Base-by-base conservation (phyloP, 35 echinoderm and acorn worm genomes). In the Heliocidaris tuberculata region DNA sequence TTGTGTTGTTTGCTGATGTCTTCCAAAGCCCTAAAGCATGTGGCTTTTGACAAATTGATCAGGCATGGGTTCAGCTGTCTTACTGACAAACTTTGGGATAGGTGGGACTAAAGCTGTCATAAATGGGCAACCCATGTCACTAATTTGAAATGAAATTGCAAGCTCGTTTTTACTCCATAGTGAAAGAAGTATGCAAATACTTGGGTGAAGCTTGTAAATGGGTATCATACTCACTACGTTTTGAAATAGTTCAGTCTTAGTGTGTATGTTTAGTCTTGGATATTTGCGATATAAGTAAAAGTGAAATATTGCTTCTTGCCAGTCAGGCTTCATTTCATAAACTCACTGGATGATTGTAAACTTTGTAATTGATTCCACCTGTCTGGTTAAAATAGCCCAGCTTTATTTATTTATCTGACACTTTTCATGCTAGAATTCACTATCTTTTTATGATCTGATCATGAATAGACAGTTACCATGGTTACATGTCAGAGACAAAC, bases 1-100 rank as follows among this genome's bases (percentile, higher is more conserved):
- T 48, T 30, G 91, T 48, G 91, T 59, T 59, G 91, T 93, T 59
- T 93, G 47, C 91, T 93, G 91, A 93, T 93, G 91, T 50, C 91
- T 89, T 89, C 47, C 91, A 59, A 93, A 52, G 91, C 91, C 48
- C 48, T 89, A 93, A 59, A 59, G 91, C 91, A 59, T 59, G 91
- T 93, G 91, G 50, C 48, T 49, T 93, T 31, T 93, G 91, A 93
- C 91, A 93, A 93, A 93, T 59, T 93, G 91, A 93, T 93, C 91
- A 59, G 48, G 91, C 91, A 93, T 93, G 47, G 91, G 91, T 93
- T 52, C 91, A 59, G 91, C 91, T 59, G 91, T 48, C 50, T 59
- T 31, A 30, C 91, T 59, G 91, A 93, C 91, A 93, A 93, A 89
- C 87, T 59, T 93, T 59, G 91, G 48, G 31, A 93, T 59, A 54